Base-by-base conservation (phyloP, 1,140 invertebrate species). In the Dendrolimus punctatus region DNA sequence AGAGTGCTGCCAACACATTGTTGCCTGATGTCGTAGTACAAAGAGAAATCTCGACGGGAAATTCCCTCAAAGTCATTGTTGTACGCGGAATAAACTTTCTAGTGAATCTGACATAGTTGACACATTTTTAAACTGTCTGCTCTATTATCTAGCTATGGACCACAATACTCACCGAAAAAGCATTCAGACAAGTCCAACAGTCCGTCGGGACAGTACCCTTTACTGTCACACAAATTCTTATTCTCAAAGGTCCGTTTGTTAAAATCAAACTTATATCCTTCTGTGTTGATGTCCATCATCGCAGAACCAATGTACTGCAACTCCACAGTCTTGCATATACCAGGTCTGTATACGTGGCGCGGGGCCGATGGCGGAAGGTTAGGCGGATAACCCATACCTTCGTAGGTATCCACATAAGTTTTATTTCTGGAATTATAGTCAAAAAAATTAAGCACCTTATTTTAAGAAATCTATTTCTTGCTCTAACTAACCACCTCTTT, bases 171-270 rank as follows among this genome's bases (percentile, higher is more conserved):
- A 92, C 92, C 90, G 73, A 92, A 94, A 60, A 94, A 94, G 66
- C 94, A 95, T 0, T 93, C 91, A 0, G 92, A 90, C 0, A 94
- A 60, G 56, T 90, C 91, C 0, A 90, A 88, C 0, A 94, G 63
- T 0, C 93, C 93, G 52, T 86, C 87, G n/a, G 89, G 89, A 6
- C 92, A 66, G 51, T 91, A 91, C 36, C 76, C 79, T 5, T 89
- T 80, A 6, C 67, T 53, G 8, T 55, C 73, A 61, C 92, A 93
- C 39, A 90, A 90, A 56, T 91, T 94, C 5, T 87, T 78, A 40
- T 92, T 93, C 0, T 91, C 88, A 0, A 90, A 90, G 8, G 90
- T 90, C 3, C 47, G 50, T 10, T 80, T 73, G 39, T 60, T 91
- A 55, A 10, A 88, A 71, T 0, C 77, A 54, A 54, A 94, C 50